Evolutionary conservation across 2,888 invertebrate genomes (phyloP).

Genomic region (Venusia cambrica): DNA sequence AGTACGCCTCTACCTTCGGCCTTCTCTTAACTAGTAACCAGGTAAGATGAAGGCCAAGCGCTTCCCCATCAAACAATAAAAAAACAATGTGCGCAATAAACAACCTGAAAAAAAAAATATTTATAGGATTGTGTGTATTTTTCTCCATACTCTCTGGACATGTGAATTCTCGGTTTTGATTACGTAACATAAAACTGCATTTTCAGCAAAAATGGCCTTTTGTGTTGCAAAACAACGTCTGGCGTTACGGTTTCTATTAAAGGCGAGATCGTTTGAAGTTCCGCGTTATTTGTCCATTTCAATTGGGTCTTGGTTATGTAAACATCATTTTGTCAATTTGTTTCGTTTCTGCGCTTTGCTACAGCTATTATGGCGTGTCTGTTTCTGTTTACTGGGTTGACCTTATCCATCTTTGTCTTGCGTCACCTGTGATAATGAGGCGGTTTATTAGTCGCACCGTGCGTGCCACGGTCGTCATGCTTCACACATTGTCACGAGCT

Average conservation of each 20-base stretch:
- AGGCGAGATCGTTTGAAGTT: slow-evolving; percentile 22
- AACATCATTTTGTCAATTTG: slow-evolving; percentile 46
- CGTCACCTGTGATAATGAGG: slow-evolving; percentile 52
- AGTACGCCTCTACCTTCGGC: no score
- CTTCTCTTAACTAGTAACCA: no score
- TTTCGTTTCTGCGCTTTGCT: slow-evolving; percentile 38
- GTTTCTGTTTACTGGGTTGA: slow-evolving; percentile 41
- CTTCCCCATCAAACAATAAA: no score
- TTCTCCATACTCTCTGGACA: no score
- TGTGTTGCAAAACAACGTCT: slow-evolving; percentile 22
- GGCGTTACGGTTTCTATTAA: slow-evolving; percentile 16
- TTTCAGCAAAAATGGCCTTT: slow-evolving; percentile 20
- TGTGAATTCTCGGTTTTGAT: slow-evolving; percentile 13
- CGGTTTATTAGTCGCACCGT: slow-evolving; percentile 47
- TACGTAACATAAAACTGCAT: slow-evolving; percentile 18
- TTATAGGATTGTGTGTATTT: slow-evolving; percentile 5
- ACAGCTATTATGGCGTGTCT: slow-evolving; percentile 29
- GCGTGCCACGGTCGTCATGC: slow-evolving; percentile 46
- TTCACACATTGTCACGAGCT: slow-evolving; percentile 50
- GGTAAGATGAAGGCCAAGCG: no score
- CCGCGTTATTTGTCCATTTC: slow-evolving; percentile 22
- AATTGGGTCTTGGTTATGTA: slow-evolving; percentile 37
- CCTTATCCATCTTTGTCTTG: slow-evolving; percentile 41
- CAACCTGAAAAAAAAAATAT: slow-evolving; percentile 8
- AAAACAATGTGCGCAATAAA: not conserved